phyloP scores from a whole-genome alignment of 2,888 invertebrate genomes.

The Ametastegia equiseti region DNA sequence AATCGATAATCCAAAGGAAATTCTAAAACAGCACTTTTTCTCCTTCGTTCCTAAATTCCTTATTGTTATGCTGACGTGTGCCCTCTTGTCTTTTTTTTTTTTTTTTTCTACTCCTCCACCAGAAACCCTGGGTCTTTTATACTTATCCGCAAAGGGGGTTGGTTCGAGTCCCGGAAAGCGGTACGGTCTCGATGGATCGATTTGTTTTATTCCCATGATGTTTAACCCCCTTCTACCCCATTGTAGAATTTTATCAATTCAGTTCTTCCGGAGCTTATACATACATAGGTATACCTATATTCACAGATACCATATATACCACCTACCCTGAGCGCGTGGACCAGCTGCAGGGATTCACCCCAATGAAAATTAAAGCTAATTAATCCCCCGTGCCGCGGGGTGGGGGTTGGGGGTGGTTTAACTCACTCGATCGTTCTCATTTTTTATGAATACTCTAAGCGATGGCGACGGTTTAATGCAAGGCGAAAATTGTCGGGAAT shows the following conservation, averaged over 20 bases:
- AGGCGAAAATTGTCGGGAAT: slow-evolving; percentile 47
- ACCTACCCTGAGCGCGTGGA: neutral
- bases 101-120: neutral
- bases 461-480: slow-evolving; percentile 46
- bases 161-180: neutral
- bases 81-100: neutral
- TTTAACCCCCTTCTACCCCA: neutral
- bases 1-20: slow-evolving; percentile 17
- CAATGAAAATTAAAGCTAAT: slow-evolving; percentile 32
- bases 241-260: neutral
- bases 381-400: too few relatives aligned
- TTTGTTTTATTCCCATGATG: slow-evolving; percentile 33
- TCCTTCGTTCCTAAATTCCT: slow-evolving; percentile 18
- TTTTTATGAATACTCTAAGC: slow-evolving; percentile 45
- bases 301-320: too few relatives aligned
- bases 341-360: neutral
- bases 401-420: neutral
- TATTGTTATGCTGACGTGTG: slow-evolving; percentile 37
- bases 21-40: slow-evolving; percentile 30
- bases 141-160: neutral
- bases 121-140: neutral
- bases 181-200: slow-evolving; percentile 36
- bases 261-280: neutral
- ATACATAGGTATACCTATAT: neutral
- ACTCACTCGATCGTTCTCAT: slow-evolving; percentile 37